Conservation (phyloP, 37 sponge, comb jelly and placozoan species). For the Diacarnus erythraeanus region DNA sequence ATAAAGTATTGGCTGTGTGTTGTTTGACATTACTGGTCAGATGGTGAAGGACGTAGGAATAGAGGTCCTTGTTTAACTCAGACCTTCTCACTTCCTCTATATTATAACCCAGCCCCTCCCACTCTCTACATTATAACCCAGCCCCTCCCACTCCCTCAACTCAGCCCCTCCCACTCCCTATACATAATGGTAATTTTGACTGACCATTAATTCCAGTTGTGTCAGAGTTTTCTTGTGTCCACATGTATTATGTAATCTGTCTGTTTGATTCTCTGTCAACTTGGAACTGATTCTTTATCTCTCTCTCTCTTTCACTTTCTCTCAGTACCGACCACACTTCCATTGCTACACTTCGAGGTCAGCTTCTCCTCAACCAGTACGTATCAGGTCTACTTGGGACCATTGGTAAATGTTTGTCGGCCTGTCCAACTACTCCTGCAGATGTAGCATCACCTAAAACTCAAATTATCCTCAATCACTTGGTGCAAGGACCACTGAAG, state of each 20-base stretch:
- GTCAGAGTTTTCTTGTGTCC: too few species aligned
- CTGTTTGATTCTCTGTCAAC: neutral
- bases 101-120: conserved; percentile 7
- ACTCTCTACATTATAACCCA: neutral
- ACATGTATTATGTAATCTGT: neutral
- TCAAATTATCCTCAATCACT: conserved; percentile 41
- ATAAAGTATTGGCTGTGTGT: too few species aligned
- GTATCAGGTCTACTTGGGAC: conserved; percentile 27
- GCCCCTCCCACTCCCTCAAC: neutral
- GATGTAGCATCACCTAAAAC: conserved; percentile 36
- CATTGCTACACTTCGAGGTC: conserved; percentile 27
- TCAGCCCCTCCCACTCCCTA: neutral
- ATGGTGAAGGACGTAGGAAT: too few species aligned
- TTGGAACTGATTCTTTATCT: neutral
- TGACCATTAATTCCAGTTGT: too few species aligned
- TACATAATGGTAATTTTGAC: too few species aligned
- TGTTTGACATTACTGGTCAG: too few species aligned
- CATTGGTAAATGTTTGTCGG: neutral
- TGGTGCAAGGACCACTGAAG: conserved; percentile 58
- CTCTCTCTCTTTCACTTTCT: neutral
- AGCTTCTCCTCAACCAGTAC: conserved; percentile 66
- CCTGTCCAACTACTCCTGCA: neutral
- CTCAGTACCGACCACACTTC: neutral
- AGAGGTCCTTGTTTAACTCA: too few species aligned
- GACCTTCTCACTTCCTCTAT: neutral